Conservation (phyloP, 2,797 vertebrate species). For the Rhinoraja longicauda region DNA sequence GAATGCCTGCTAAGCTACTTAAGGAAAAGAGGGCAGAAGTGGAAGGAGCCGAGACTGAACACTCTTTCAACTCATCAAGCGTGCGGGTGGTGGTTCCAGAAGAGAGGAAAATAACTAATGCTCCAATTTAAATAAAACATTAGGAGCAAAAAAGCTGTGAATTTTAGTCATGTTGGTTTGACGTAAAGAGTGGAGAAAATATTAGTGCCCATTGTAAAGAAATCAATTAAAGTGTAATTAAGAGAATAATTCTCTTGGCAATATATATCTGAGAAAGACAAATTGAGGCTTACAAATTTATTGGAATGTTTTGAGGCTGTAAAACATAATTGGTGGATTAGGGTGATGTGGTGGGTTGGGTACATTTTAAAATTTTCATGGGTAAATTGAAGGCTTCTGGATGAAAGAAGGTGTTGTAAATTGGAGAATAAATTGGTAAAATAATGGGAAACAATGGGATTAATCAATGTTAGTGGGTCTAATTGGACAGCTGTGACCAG, state of each 20-base stretch:
- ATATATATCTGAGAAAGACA: background rate
- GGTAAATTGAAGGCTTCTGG: background rate
- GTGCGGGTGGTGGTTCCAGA: constrained; percentile 31
- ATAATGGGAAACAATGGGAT: constrained; percentile 21
- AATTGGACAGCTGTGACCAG: constrained; percentile 31
- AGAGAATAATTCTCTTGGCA: constrained; percentile 22
- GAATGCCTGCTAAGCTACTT: constrained; percentile 32
- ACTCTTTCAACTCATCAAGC: constrained; percentile 22
- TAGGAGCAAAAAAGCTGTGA: constrained; percentile 17
- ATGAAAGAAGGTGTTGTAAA: background rate
- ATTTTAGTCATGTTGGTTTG: constrained; percentile 10
- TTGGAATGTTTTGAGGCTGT: constrained; percentile 15
- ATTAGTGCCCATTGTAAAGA: constrained; percentile 13
- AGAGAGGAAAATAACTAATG: constrained; percentile 34
- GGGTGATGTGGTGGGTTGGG: background rate
- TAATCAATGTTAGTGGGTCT: constrained; percentile 21
- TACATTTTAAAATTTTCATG: background rate
- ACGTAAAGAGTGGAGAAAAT: constrained; percentile 14
- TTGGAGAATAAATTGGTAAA: constrained; percentile 14
- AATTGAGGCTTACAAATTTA: constrained; percentile 10
- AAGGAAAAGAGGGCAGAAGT: constrained; percentile 34
- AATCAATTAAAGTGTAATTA: constrained; percentile 27
- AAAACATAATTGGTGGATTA: constrained; percentile 2
- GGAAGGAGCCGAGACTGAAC: constrained; percentile 26
- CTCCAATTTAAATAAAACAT: constrained; percentile 34